Evolutionary conservation across 2,797 vertebrate species (phyloP).

Genomic region (Chromobotia macracanthus): DNA sequence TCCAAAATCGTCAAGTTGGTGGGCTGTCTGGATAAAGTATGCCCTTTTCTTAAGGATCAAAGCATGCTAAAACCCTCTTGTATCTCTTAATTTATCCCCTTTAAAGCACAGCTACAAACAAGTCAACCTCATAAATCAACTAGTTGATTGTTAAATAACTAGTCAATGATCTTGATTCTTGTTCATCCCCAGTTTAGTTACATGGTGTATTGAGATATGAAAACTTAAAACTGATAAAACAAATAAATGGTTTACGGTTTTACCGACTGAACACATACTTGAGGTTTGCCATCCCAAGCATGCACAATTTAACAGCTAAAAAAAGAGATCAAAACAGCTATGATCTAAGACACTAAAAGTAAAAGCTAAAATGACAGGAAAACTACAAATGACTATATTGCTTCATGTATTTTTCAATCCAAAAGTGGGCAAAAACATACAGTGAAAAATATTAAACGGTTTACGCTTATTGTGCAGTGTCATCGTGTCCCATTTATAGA

Average conservation of each 20-base stretch:
- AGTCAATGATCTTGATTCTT: neutral
- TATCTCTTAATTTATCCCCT: neutral
- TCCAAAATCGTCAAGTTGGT: neutral
- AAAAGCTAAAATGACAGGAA: conserved; percentile 27
- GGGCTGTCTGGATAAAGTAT: neutral
- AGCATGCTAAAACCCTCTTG: neutral
- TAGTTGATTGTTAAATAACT: neutral
- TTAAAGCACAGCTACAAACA: neutral
- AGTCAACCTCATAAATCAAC: neutral
- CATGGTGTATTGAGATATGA: neutral
- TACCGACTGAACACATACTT: neutral
- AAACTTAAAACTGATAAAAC: neutral
- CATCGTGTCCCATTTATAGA: conserved; percentile 44
- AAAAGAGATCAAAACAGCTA: no score
- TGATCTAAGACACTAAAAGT: neutral
- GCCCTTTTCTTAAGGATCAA: no score
- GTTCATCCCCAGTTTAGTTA: neutral
- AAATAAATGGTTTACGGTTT: neutral
- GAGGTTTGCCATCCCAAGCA: neutral
- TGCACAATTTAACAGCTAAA: neutral
- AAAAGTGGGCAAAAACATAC: conserved; percentile 68
- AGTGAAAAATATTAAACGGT: conserved; percentile 65
- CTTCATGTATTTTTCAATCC: conserved; percentile 68
- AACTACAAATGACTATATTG: conserved; percentile 85
- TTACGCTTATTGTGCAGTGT: conserved; percentile 87